Percentiles rank a stretch among this genome's conserved stretches.
These are phyloP conservation scores for Protaetia brevitarsis DNA, from an alignment of 1,140 invertebrate species.

Conservation along the genomic window DNA sequence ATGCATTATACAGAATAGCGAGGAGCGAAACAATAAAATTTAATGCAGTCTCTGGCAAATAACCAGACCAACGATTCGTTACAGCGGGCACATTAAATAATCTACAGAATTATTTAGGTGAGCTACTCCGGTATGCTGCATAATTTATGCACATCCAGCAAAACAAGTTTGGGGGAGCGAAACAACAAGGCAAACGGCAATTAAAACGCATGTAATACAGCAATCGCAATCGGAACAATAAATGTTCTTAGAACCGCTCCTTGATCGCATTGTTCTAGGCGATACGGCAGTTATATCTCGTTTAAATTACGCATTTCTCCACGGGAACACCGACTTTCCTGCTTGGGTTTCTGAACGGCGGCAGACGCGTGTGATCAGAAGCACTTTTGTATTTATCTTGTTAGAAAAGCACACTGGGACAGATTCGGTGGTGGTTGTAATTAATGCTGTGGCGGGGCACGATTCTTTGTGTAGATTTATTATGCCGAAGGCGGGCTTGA, in stretches of 20 bases:
- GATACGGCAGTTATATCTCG: background rate
- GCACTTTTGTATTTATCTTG: conserved; percentile 17
- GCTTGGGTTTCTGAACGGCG: background rate
- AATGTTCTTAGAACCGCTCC: background rate
- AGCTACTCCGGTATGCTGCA: too few species aligned
- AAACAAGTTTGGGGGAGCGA: background rate
- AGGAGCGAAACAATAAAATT: too few species aligned
- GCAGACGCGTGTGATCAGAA: background rate
- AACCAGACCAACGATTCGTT: too few species aligned
- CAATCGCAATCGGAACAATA: background rate
- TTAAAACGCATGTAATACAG: background rate
- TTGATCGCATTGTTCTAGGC: background rate
- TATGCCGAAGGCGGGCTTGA: conserved; percentile 16
- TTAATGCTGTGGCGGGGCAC: conserved; percentile 5
- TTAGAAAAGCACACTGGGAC: conserved; percentile 13
- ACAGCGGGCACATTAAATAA: background rate
- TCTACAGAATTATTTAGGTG: background rate
- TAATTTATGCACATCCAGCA: too few species aligned
- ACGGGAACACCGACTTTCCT: background rate
- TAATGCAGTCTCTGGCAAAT: too few species aligned
- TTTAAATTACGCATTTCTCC: conserved; percentile 9
- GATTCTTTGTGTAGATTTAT: conserved; percentile 18
- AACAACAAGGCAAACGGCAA: background rate
- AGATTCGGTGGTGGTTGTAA: conserved; percentile 14
- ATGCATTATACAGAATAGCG: too few species aligned